Evolutionary conservation across 2,888 invertebrate genomes (phyloP).

Genomic region (Axea sp.): DNA sequence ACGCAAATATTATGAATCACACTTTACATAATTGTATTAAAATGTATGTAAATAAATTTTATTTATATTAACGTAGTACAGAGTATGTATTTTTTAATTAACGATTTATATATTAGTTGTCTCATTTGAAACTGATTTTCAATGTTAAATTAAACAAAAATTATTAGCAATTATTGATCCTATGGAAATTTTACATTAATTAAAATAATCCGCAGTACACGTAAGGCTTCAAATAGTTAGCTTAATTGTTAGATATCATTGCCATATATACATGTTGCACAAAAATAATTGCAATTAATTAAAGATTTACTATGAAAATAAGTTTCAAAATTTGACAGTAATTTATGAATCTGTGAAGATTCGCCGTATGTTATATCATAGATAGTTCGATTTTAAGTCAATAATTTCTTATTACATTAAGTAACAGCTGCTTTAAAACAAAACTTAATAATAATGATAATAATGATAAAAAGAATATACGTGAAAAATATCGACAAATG

Average conservation of each 20-base stretch:
- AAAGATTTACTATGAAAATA: constrained; percentile 1
- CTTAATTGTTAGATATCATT: no score
- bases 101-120: constrained; percentile 4
- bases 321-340: constrained; percentile 2
- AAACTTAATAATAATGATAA: constrained; percentile 15
- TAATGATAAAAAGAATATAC: no score
- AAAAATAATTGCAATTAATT: no score
- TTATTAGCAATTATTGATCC: not conserved
- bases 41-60: constrained; percentile 3
- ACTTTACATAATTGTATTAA: no score
- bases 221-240: no score
- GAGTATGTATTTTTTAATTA: constrained; percentile 1
- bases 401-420: constrained; percentile 15
- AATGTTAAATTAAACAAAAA: constrained; percentile 1
- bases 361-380: constrained; percentile 13
- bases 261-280: no score
- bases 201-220: no score
- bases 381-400: constrained; percentile 14
- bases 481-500: constrained; percentile 20
- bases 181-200: not conserved
- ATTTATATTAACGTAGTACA: not conserved
- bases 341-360: constrained; percentile 9
- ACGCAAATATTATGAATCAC: constrained; percentile 9
- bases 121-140: constrained; percentile 1
- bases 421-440: constrained; percentile 29